Percentiles rank a stretch among this genome's conserved stretches.
These are phyloP conservation scores for Poicephalus gulielmi DNA, from an alignment of 2,113 vertebrate genomes.

Conservation along the genomic window DNA sequence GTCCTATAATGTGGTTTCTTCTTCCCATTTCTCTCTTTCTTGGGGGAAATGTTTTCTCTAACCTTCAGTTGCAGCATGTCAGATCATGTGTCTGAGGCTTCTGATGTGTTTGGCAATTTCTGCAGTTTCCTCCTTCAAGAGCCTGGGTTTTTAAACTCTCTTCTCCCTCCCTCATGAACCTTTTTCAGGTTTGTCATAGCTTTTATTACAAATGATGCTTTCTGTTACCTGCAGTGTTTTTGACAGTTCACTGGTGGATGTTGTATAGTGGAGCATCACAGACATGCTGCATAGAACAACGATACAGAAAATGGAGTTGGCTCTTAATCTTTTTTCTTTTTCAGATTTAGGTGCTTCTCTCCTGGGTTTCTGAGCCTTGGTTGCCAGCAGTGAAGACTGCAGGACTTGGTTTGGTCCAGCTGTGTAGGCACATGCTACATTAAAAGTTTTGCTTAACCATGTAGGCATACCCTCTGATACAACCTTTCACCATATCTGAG, in stretches of 20 bases:
- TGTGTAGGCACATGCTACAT: accelerated
- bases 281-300: background rate
- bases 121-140: background rate
- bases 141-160: background rate
- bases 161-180: background rate
- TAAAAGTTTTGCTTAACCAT: background rate
- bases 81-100: background rate
- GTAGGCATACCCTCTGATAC: background rate
- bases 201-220: background rate
- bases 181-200: background rate
- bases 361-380: background rate
- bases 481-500: background rate
- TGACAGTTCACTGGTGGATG: background rate
- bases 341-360: background rate
- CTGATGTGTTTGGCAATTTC: background rate
- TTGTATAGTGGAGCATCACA: background rate
- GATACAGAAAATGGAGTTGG: background rate
- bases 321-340: background rate
- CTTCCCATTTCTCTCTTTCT: background rate
- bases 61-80: background rate
- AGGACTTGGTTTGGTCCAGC: background rate
- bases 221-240: background rate
- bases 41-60: background rate
- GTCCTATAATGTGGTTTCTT: background rate
- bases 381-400: background rate